Base-by-base conservation (phyloP, 1,140 invertebrate genomes). In the Mactra quadrangularis region DNA sequence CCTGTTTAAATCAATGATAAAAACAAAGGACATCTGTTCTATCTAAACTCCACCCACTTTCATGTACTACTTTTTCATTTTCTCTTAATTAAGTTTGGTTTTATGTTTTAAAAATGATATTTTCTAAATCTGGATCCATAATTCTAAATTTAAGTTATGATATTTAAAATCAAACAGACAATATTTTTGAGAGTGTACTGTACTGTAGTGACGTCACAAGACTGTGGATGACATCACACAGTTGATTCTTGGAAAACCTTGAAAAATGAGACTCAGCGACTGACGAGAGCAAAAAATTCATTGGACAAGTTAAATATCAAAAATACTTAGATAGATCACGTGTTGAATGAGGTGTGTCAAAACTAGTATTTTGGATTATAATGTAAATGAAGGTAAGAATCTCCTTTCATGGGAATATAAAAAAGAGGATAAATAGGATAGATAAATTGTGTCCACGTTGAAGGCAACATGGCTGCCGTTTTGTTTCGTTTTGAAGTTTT, bases 311-410 rank as follows among this genome's bases (percentile, higher is more conserved):
- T 66, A 66, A 66, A 66, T 66, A 66, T 66, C 33, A 66, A 66
- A 66, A 66, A 66, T 66, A 66, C 62, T 66, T 66, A 66, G 62
- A 66, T 66, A 66, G 62, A 66, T 66, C 62, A 66, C 62, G 62
- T 66, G 66, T 50, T 70, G 66, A 70, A 70, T 70, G 66, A 70
- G 66, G 66, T 70, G 66, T 70, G 66, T 70, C 66, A 70, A 70
- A 70, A 70, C 66, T 70, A 70, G 66, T 47, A 70, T 70, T 70
- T 70, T 70, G 66, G 66, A 70, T 70, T 70, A 70, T 70, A 70
- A 70, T n/a, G n/a, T n/a, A n/a, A n/a, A n/a, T 70, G 66, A 70
- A 70, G 66, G 66, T 70, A 70, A 70, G 66, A 70, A 70, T 70
- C 66, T 70, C 29, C 66, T 70, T 70, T 70, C 66, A 70, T 45